A percentile compares a stretch with the other conserved stretches of the same genome.
These are phyloP conservation scores for Vireo griseus DNA, from an alignment of 2,797 vertebrate species.

Conservation along the genomic window DNA sequence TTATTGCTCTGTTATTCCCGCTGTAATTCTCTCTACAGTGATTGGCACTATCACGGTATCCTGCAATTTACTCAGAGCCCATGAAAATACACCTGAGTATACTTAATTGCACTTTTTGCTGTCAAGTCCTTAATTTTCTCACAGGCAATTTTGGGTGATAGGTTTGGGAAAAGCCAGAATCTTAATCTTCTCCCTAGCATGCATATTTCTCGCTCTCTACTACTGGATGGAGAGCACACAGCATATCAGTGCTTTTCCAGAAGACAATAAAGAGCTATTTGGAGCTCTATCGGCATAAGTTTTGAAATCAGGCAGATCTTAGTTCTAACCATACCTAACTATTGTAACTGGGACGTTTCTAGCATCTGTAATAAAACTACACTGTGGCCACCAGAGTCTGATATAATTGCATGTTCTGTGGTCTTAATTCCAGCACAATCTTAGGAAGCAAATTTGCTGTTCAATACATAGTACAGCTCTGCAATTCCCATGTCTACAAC, in stretches of 20 bases:
- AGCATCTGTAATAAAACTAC: background rate
- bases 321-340: background rate
- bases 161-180: background rate
- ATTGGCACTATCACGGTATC: background rate
- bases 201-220: background rate
- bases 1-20: background rate
- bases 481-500: background rate
- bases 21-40: background rate
- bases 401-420: background rate
- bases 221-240: background rate
- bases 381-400: background rate
- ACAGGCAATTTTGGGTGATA: background rate
- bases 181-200: background rate
- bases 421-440: background rate
- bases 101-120: constrained; percentile 18
- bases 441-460: background rate
- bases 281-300: background rate
- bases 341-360: background rate
- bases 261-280: background rate
- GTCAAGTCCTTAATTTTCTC: background rate
- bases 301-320: background rate
- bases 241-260: background rate
- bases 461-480: background rate
- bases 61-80: background rate
- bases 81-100: background rate